Base-by-base conservation (phyloP, 2,797 vertebrate genomes). In the Ctenopoma kingsleyae region DNA sequence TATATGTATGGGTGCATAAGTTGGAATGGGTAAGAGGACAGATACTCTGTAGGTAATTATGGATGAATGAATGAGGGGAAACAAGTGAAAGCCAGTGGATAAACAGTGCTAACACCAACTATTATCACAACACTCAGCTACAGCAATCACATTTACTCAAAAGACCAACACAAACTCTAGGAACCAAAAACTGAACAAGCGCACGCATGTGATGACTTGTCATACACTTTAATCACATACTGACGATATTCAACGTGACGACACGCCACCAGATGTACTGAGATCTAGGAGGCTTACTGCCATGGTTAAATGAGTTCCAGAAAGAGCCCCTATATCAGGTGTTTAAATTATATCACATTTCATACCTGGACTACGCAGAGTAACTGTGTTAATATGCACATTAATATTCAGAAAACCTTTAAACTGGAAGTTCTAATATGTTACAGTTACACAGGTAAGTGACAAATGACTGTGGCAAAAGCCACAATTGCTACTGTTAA, bases 141-240 rank as follows among this genome's bases (percentile, higher is more conserved):
- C 36, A 65, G 35, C 47, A n/a, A 69, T 50, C 49, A 8, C 11
- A 44, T 52, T 77, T 75, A 57, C 51, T 65, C 51, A 58, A 46
- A 16, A 40, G 19, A 49, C 6, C 22, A 15, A 58, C 13, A 41
- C 4, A 13, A 35, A 30, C 43, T 53, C 8, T 17, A 17, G n/a
- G 35, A 70, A 50, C 30, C 16, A 16, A 41, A 6, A 17, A 41
- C 5, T 23, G 46, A 46, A 16, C 2, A 1, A 23, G 11, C 3
- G 9, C 55, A 43, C 16, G 12, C 19, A 55, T 22, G 20, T 9
- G 20, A 53, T 6, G 27, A 19, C 23, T 13, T 38, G 36, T 13
- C 36, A 13, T 13, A 11, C 36, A 11, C 36, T 13, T 38, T 38
- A 11, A 38, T 13, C 30, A 30, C n/a, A 22, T 20, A 8, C 6